These are phyloP conservation scores for Diplodus puntazzo DNA, from an alignment of 2,797 vertebrate species.

Conservation along the genomic window DNA sequence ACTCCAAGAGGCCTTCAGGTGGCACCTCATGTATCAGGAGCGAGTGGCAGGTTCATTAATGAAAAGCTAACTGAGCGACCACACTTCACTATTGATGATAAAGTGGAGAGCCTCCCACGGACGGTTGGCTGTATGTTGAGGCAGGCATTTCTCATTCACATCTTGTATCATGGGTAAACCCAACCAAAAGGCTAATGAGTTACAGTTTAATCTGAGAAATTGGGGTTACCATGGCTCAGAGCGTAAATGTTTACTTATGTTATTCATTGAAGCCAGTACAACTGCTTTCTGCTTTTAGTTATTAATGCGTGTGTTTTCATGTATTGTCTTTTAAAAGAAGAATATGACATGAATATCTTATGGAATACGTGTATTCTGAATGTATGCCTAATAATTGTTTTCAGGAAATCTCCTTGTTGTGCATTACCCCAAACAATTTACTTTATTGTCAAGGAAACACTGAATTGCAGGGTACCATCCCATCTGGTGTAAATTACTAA, in stretches of 20 bases:
- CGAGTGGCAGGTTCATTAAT: slow-evolving; percentile 71
- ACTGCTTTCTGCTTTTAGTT: slow-evolving; percentile 36
- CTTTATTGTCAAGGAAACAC: slow-evolving; percentile 70
- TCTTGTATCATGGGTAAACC: slow-evolving; percentile 61
- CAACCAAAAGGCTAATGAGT: slow-evolving; percentile 60
- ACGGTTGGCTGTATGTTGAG: slow-evolving; percentile 9
- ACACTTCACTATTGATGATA: slow-evolving; percentile 56
- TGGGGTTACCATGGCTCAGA: slow-evolving; percentile 26
- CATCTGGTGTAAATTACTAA: slow-evolving; percentile 76
- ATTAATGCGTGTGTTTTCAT: slow-evolving; percentile 7
- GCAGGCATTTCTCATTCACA: slow-evolving; percentile 55
- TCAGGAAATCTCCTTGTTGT: slow-evolving; percentile 52
- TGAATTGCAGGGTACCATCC: slow-evolving; percentile 63
- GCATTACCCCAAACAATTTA: slow-evolving; percentile 64
- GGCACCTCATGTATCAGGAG: slow-evolving; percentile 71
- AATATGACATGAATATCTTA: slow-evolving; percentile 20
- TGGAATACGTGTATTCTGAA: slow-evolving; percentile 21
- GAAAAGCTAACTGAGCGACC: slow-evolving; percentile 67
- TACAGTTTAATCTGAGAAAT: slow-evolving; percentile 48
- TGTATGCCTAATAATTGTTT: slow-evolving; percentile 43
- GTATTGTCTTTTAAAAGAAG: slow-evolving; percentile 11
- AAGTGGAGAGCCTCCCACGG: slow-evolving; percentile 55
- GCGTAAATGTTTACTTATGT: slow-evolving; percentile 15
- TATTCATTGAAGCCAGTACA: slow-evolving; percentile 36
- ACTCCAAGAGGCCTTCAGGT: slow-evolving; percentile 55